Evolutionary conservation across 2,797 vertebrate genomes (phyloP).

Genomic region (Pteronotus mesoamericanus): DNA sequence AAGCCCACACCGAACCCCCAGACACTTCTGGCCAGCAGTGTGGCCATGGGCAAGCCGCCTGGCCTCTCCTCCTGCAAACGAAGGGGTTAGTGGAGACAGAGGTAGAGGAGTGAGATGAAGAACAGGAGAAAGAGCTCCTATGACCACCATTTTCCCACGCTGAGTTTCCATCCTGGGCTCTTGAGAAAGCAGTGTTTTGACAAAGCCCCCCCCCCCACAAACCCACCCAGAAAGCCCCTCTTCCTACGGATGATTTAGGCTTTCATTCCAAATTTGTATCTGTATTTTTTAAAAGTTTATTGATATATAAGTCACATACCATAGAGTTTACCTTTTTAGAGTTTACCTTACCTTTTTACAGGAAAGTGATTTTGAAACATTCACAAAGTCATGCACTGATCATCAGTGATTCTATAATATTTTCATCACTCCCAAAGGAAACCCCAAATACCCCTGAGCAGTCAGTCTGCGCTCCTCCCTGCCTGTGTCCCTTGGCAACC

Average conservation of each 20-base stretch:
- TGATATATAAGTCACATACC: not conserved
- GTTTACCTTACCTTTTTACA: no score
- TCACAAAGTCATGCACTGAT: not conserved
- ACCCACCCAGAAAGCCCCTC: not conserved
- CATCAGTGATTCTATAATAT: not conserved
- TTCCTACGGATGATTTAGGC: not conserved
- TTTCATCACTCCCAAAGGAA: not conserved
- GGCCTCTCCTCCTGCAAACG: not conserved
- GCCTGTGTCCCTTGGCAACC: not conserved
- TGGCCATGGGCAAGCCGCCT: not conserved
- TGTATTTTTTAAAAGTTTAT: not conserved
- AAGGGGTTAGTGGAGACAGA: not conserved
- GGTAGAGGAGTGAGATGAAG: not conserved
- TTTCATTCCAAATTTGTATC: not conserved
- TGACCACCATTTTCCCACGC: accelerated
- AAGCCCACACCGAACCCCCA: not conserved
- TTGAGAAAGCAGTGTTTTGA: not conserved
- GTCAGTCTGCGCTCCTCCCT: accelerated
- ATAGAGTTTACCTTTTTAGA: no score
- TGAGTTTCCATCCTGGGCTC: not conserved
- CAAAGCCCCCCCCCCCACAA: accelerated
- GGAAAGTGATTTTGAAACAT: not conserved
- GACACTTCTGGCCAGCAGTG: no score
- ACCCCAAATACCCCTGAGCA: accelerated
- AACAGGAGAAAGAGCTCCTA: not conserved